Conservation (phyloP, 2,888 invertebrate species). For the Caenorhabditis sulstoni region DNA sequence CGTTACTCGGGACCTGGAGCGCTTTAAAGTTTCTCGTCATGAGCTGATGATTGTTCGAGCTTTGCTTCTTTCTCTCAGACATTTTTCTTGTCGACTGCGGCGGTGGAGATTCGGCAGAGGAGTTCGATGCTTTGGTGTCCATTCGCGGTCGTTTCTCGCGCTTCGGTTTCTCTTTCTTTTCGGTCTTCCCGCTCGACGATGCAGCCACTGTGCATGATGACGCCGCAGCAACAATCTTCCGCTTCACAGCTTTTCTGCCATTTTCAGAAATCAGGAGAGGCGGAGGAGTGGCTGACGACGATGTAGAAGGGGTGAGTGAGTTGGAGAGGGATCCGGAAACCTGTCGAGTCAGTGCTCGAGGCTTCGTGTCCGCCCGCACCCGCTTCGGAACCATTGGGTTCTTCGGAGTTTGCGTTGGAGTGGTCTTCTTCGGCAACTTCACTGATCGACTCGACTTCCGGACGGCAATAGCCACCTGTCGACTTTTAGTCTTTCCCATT, state of each 20-base stretch:
- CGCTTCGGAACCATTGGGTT: neutral
- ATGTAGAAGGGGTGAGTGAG: neutral
- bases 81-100: constrained; percentile 6
- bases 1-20: constrained; percentile 20
- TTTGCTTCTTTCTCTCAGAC: constrained; percentile 19
- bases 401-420: constrained; percentile 1
- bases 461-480: neutral
- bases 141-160: neutral
- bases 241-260: constrained; percentile 9
- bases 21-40: constrained; percentile 1
- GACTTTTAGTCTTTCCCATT: constrained; percentile 4
- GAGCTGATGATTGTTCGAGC: constrained; percentile 8
- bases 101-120: constrained; percentile 6
- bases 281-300: constrained; percentile 32
- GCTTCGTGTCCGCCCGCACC: neutral
- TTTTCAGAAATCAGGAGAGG: constrained; percentile 8
- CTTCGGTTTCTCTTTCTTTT: constrained; percentile 3
- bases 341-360: neutral
- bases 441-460: constrained; percentile 3
- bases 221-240: constrained; percentile 2
- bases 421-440: constrained; percentile 1
- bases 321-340: constrained; percentile 13
- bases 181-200: neutral
- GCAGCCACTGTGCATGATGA: no score
- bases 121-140: constrained; percentile 5